phyloP scores from a whole-genome alignment of 2,797 vertebrate genomes.

The Fundulus diaphanus region DNA sequence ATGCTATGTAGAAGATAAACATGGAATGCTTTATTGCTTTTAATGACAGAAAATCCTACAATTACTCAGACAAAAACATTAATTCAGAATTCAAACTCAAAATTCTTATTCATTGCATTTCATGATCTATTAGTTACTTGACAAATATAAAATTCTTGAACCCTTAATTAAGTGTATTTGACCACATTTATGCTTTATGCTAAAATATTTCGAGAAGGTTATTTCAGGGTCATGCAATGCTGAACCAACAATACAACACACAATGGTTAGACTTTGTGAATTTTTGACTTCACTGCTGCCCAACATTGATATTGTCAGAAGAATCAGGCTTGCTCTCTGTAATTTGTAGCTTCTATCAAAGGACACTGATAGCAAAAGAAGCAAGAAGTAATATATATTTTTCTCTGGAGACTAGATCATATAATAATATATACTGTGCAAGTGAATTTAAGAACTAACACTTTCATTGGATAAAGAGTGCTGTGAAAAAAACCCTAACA shows the following conservation, averaged over 20 bases:
- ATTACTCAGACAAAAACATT: background rate
- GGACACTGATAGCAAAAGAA: constrained; percentile 3
- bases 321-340: constrained; percentile 29
- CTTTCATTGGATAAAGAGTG: background rate
- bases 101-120: background rate
- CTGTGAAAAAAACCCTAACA: too few relatives aligned
- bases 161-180: too few relatives aligned
- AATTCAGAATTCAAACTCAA: background rate
- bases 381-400: background rate
- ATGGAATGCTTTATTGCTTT: background rate
- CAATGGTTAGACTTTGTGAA: constrained; percentile 26
- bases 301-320: constrained; percentile 46
- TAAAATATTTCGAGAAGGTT: too few relatives aligned
- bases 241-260: too few relatives aligned
- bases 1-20: background rate
- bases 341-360: constrained; percentile 21
- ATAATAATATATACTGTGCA: background rate
- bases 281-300: too few relatives aligned
- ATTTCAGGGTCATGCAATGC: too few relatives aligned
- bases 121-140: background rate
- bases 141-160: too few relatives aligned
- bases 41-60: background rate
- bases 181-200: too few relatives aligned
- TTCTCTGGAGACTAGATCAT: background rate
- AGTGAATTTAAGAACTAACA: background rate